phyloP scores from a whole-genome alignment of 2,113 vertebrate species.

The Festucalex cinctus region DNA sequence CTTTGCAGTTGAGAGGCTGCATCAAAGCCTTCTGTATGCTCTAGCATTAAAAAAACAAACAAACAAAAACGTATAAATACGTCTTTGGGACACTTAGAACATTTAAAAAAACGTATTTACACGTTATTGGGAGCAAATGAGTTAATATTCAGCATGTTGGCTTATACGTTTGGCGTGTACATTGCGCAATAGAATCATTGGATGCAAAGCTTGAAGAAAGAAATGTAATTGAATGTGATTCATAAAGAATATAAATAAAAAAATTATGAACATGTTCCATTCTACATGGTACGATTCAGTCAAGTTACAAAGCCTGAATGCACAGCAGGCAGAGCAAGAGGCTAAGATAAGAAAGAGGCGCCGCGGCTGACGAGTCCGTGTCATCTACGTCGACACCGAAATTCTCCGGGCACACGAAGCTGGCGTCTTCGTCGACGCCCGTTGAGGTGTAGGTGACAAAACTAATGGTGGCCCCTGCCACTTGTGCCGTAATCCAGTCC shows the following conservation, averaged over 20 bases:
- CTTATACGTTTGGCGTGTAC: neutral
- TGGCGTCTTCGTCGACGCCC: constrained; percentile 37
- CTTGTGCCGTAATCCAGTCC: constrained; percentile 71
- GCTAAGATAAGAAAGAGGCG: neutral
- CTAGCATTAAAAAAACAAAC: too few species aligned
- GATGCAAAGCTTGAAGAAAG: neutral
- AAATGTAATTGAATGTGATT: neutral
- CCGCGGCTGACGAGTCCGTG: neutral
- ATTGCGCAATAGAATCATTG: neutral
- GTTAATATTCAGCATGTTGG: neutral
- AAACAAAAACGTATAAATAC: too few species aligned
- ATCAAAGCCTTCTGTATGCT: too few species aligned
- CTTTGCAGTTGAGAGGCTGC: too few species aligned
- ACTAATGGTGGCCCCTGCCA: neutral
- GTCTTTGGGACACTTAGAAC: too few species aligned
- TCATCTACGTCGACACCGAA: rapidly evolving
- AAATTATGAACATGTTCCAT: neutral
- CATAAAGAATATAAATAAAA: neutral
- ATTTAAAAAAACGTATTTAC: too few species aligned
- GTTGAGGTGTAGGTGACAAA: constrained; percentile 46
- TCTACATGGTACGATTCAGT: neutral
- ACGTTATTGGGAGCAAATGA: too few species aligned
- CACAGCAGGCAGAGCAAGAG: neutral
- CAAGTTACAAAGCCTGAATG: neutral
- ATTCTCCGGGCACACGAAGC: constrained; percentile 25